Conservation (phyloP, 2,888 invertebrate species). For the Lottia scabra region DNA sequence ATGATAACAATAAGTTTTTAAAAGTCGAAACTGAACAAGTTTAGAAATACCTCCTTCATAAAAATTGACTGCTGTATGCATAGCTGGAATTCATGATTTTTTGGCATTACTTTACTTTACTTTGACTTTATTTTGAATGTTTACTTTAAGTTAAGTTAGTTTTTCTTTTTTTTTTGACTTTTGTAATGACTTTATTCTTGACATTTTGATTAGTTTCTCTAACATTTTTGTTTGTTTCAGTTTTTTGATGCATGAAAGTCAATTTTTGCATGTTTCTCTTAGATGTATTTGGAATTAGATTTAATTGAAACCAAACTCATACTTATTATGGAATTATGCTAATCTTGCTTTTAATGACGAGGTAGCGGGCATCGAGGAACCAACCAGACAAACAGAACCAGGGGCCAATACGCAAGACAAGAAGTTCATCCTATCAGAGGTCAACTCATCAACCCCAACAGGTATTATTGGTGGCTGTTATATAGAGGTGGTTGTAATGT, state of each 20-base stretch:
- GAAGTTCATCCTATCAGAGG: conserved; percentile 11
- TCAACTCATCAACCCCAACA: conserved; percentile 8
- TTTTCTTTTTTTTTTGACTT: not conserved
- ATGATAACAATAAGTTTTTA: too few species aligned
- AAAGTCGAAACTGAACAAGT: too few species aligned
- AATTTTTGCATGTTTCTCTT: conserved; percentile 13
- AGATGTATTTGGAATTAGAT: not conserved
- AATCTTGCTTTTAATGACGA: conserved; percentile 27
- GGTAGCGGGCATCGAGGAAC: conserved; percentile 19
- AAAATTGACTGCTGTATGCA: too few species aligned
- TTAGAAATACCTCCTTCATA: too few species aligned
- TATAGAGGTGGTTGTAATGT: not conserved
- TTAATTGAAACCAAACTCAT: conserved; percentile 5
- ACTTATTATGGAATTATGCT: conserved; percentile 21
- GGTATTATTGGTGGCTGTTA: not conserved
- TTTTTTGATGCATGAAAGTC: not conserved
- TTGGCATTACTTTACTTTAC: too few species aligned
- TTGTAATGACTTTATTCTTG: too few species aligned
- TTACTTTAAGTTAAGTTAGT: too few species aligned
- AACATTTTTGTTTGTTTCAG: not conserved
- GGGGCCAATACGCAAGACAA: conserved; percentile 9
- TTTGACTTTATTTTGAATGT: too few species aligned
- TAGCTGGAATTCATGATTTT: too few species aligned
- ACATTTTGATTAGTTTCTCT: too few species aligned
- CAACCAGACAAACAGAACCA: conserved; percentile 1